These are phyloP conservation scores for Plagodis dolabraria DNA, from an alignment of 2,888 invertebrate genomes.

Conservation along the genomic window DNA sequence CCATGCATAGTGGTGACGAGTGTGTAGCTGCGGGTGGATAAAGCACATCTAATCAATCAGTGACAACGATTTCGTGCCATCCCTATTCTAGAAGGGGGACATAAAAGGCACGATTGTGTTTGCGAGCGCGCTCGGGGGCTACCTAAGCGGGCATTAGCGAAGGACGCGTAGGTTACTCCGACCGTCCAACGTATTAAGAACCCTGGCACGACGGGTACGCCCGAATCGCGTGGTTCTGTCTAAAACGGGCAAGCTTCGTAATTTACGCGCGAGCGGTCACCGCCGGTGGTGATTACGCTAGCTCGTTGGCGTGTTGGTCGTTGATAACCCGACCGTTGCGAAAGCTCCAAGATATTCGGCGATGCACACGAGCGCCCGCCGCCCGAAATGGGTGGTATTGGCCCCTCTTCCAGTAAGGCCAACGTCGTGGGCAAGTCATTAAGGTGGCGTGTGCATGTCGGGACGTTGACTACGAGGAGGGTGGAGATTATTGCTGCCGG, in stretches of 20 bases:
- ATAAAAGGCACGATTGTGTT: slow-evolving; percentile 75
- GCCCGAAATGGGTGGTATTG: slow-evolving; percentile 50
- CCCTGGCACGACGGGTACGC: slow-evolving; percentile 35
- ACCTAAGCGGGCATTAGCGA: slow-evolving; percentile 79
- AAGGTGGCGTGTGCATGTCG: slow-evolving; percentile 71
- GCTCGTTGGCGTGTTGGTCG: slow-evolving; percentile 70
- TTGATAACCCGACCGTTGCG: slow-evolving; percentile 66
- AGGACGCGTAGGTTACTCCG: slow-evolving; percentile 69
- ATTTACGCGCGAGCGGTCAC: slow-evolving; percentile 82
- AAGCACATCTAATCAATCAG: slow-evolving; percentile 65
- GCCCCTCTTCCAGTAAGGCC: slow-evolving; percentile 51
- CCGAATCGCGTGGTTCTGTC: slow-evolving; percentile 47
- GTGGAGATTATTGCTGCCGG: slow-evolving; percentile 54
- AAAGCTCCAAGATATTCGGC: slow-evolving; percentile 49
- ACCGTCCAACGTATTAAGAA: slow-evolving; percentile 53
- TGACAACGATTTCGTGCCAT: slow-evolving; percentile 54
- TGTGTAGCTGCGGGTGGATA: slow-evolving; percentile 18
- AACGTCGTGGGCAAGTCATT: slow-evolving; percentile 65
- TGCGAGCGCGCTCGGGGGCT: slow-evolving; percentile 69
- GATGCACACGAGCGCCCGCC: slow-evolving; percentile 37
- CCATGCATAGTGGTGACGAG: not conserved
- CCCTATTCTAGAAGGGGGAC: slow-evolving; percentile 61
- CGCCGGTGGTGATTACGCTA: slow-evolving; percentile 77
- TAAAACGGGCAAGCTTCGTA: slow-evolving; percentile 60
- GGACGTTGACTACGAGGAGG: slow-evolving; percentile 52